A percentile compares a stretch with the other conserved stretches of the same genome.
phyloP scores from a whole-genome alignment of 1,140 invertebrate species.

The Druon quercuslanigerum region DNA sequence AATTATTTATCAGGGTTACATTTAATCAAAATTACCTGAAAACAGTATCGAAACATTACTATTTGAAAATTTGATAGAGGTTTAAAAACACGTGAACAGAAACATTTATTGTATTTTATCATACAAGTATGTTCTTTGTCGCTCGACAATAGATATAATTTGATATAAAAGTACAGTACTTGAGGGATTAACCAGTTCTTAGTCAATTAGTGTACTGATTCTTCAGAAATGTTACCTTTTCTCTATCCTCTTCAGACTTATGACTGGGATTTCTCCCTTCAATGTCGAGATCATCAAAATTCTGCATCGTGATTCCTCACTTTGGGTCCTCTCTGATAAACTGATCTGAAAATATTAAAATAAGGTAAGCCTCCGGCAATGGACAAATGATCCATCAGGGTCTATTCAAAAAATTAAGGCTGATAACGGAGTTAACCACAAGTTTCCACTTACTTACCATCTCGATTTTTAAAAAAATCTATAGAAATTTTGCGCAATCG shows the following conservation, averaged over 20 bases:
- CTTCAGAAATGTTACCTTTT: constrained; percentile 69
- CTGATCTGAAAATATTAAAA: constrained; percentile 65
- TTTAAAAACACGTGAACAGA: too few species aligned
- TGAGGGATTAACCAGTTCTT: not conserved
- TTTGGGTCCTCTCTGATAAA: constrained; percentile 43
- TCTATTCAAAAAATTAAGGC: constrained; percentile 3
- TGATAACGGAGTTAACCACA: constrained; percentile 32
- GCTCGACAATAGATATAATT: too few species aligned
- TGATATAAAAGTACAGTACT: not conserved
- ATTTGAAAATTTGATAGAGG: not conserved
- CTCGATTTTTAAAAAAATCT: not conserved
- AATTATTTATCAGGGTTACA: not conserved
- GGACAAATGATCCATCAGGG: constrained; percentile 27
- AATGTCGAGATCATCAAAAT: constrained; percentile 75
- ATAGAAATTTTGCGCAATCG: not conserved
- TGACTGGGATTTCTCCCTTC: constrained; percentile 73
- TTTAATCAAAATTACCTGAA: not conserved
- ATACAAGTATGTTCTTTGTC: too few species aligned
- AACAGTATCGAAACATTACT: not conserved
- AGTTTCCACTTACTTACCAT: constrained; percentile 41
- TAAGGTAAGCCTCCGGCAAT: constrained; percentile 37
- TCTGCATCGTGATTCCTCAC: constrained; percentile 65
- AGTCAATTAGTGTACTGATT: constrained; percentile 33
- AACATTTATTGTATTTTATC: too few species aligned
- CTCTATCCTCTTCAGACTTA: constrained; percentile 70